Percentiles rank a stretch among this genome's conserved stretches.
These are phyloP conservation scores for Enteromius afrohamiltoni DNA, from an alignment of 2,797 vertebrate species.

Conservation along the genomic window DNA sequence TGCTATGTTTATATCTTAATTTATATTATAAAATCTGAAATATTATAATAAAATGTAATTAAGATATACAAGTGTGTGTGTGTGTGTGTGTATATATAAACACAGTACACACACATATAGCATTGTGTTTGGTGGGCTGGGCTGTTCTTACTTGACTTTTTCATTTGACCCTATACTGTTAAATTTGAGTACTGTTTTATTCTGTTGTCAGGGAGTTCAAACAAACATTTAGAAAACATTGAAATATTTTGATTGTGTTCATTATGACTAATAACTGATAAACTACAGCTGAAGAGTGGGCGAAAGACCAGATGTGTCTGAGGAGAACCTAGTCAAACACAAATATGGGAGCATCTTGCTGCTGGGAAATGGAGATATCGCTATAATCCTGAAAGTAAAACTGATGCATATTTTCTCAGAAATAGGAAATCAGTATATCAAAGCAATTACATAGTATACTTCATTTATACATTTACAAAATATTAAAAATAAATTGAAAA, in stretches of 20 bases:
- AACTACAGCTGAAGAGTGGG: slow-evolving; percentile 25
- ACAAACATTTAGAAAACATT: slow-evolving; percentile 27
- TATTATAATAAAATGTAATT: too few relatives aligned
- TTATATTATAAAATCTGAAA: too few relatives aligned
- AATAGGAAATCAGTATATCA: not conserved
- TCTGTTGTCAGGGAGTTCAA: slow-evolving; percentile 43
- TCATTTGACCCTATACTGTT: not conserved
- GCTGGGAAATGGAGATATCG: not conserved
- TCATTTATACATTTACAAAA: not conserved
- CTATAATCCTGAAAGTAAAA: not conserved
- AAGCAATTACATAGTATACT: not conserved
- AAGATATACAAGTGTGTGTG: too few relatives aligned
- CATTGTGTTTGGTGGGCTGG: not conserved
- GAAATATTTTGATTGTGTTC: slow-evolving; percentile 11
- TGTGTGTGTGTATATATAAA: too few relatives aligned
- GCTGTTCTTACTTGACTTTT: not conserved
- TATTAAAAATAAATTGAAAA: not conserved
- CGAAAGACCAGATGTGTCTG: slow-evolving; percentile 11
- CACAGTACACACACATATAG: too few relatives aligned
- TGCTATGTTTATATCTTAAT: too few relatives aligned
- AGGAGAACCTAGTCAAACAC: not conserved
- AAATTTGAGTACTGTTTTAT: slow-evolving; percentile 20
- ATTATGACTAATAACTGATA: slow-evolving; percentile 43
- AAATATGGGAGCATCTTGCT: not conserved
- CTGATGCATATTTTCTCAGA: not conserved